Percentiles rank a stretch among this genome's conserved stretches.
These are phyloP conservation scores for Paramisgurnus dabryanus DNA, from an alignment of 2,113 vertebrate species.

Conservation along the genomic window DNA sequence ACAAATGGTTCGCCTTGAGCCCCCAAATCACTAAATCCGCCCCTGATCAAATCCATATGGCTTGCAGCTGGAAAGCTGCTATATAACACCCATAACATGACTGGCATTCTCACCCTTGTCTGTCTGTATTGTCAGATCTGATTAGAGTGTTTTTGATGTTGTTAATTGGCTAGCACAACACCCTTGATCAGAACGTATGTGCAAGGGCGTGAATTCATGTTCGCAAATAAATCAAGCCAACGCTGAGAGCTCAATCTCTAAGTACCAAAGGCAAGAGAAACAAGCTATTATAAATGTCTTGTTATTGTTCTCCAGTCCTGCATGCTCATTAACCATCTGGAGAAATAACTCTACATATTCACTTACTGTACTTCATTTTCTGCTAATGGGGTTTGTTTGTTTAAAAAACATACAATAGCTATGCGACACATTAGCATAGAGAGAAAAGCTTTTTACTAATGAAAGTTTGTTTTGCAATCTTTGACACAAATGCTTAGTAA, in stretches of 20 bases:
- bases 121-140: slow-evolving; percentile 14
- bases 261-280: background rate
- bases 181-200: background rate
- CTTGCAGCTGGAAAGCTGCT: slow-evolving; percentile 9
- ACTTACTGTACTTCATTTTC: too few species aligned
- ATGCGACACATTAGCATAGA: background rate
- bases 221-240: slow-evolving; percentile 24
- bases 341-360: background rate
- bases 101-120: slow-evolving; percentile 9
- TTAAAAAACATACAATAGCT: too few species aligned
- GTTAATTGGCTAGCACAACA: slow-evolving; percentile 22
- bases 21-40: too few species aligned
- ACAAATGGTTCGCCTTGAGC: too few species aligned
- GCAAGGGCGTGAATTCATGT: background rate
- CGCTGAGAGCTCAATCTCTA: background rate
- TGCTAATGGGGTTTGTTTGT: too few species aligned
- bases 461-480: too few species aligned
- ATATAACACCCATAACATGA: background rate
- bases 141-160: slow-evolving; percentile 40
- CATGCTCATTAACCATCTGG: background rate
- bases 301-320: slow-evolving; percentile 2
- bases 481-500: too few species aligned
- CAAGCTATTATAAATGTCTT: background rate
- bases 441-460: background rate
- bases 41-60: background rate